A percentile compares a stretch with the other conserved stretches of the same genome.
Evolutionary conservation across 2,797 vertebrate genomes (phyloP).

Genomic region (Esox masquinongy): DNA sequence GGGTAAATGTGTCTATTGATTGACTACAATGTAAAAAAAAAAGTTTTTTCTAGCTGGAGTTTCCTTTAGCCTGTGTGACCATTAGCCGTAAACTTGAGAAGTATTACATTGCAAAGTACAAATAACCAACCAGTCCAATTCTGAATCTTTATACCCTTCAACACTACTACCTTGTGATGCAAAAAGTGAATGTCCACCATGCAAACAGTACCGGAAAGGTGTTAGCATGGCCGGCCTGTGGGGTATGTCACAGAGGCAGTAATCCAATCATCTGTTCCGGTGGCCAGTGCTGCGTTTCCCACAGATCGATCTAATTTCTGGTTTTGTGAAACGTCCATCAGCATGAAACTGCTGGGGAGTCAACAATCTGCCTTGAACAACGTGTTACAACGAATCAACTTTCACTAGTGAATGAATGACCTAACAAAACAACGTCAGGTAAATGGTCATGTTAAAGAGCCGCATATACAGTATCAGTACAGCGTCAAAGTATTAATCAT

Average conservation of each 20-base stretch:
- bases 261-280: slow-evolving; percentile 52
- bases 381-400: slow-evolving; percentile 14
- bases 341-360: slow-evolving; percentile 58
- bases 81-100: not conserved
- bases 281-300: slow-evolving; percentile 57
- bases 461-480: not conserved
- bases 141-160: not conserved
- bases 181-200: slow-evolving; percentile 10
- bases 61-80: too few relatives aligned
- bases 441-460: not conserved
- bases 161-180: slow-evolving; percentile 1
- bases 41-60: too few relatives aligned
- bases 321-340: slow-evolving; percentile 63
- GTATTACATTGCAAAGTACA: not conserved
- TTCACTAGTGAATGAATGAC: slow-evolving; percentile 17
- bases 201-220: not conserved
- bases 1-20: too few relatives aligned
- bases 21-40: too few relatives aligned
- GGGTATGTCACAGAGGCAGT: slow-evolving; percentile 34
- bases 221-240: not conserved
- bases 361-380: slow-evolving; percentile 12
- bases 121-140: not conserved
- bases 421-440: not conserved
- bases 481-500: slow-evolving; percentile 27
- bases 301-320: slow-evolving; percentile 57